Evolutionary conservation across 2,888 invertebrate species (phyloP).

Genomic region (Zootermopsis nevadensis): DNA sequence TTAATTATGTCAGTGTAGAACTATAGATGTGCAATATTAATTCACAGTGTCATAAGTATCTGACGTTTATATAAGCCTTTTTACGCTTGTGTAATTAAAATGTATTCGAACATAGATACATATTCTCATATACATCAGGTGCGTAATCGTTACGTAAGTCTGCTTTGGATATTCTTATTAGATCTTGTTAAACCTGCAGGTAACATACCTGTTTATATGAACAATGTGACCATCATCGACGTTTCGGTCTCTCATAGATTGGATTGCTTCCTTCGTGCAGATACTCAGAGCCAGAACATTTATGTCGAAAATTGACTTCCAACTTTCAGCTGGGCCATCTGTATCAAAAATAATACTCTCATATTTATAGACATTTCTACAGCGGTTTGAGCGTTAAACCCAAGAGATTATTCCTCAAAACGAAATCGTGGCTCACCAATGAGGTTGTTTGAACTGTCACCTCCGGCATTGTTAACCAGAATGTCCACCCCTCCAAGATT

Average conservation of each 20-base stretch:
- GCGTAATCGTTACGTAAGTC: no score
- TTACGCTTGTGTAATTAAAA: no score
- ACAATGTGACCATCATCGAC: constrained; percentile 61
- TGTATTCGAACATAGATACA: no score
- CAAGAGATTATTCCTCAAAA: background rate
- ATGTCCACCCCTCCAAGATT: constrained; percentile 60
- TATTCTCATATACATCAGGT: no score
- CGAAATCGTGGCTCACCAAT: background rate
- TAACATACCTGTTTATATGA: constrained; percentile 61
- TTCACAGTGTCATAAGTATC: no score
- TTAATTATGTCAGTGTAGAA: no score
- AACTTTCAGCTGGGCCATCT: constrained; percentile 59
- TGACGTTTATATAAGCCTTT: no score
- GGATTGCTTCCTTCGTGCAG: constrained; percentile 59
- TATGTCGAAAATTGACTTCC: constrained; percentile 60
- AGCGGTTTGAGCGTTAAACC: background rate
- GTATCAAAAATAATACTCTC: constrained; percentile 52
- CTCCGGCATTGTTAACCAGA: constrained; percentile 62
- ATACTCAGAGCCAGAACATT: constrained; percentile 60
- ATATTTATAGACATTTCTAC: no score
- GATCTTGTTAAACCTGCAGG: background rate
- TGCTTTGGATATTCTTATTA: no score
- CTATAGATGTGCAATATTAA: no score
- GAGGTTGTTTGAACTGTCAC: background rate
- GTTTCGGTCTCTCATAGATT: constrained; percentile 59